These are phyloP conservation scores for Deladenus siricidicola DNA, from an alignment of 2,888 invertebrate species.

Conservation along the genomic window DNA sequence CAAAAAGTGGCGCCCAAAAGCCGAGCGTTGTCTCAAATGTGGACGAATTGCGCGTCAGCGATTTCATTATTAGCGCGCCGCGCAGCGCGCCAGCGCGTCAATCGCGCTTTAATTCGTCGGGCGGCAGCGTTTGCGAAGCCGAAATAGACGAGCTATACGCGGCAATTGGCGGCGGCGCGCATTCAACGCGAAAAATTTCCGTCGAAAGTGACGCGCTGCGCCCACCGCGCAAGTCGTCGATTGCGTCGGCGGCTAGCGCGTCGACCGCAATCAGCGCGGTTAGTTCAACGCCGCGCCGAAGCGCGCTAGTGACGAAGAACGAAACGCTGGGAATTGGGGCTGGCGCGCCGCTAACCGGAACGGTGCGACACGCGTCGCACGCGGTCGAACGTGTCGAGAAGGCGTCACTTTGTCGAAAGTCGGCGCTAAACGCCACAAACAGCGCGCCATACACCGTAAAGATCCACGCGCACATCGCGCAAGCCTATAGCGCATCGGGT, in stretches of 20 bases:
- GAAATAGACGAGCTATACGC: neutral
- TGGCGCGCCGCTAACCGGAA: neutral
- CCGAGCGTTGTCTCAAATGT: constrained; percentile 2
- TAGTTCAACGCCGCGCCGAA: constrained; percentile 8
- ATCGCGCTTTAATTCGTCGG: too few species aligned
- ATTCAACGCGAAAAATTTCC: neutral
- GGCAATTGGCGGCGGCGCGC: neutral
- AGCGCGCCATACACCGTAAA: too few species aligned
- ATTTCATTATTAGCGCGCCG: neutral
- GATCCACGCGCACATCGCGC: neutral
- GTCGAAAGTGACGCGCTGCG: neutral
- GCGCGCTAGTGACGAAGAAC: neutral
- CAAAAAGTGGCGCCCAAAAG: neutral
- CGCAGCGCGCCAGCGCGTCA: neutral
- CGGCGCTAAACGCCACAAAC: neutral
- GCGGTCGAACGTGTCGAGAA: neutral
- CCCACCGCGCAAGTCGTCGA: neutral
- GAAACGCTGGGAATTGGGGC: neutral
- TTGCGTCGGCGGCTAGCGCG: neutral
- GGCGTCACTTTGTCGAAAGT: neutral
- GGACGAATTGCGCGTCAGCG: constrained; percentile 2
- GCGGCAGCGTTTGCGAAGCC: neutral
- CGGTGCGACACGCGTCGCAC: neutral
- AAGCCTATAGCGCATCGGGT: neutral
- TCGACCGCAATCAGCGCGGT: constrained; percentile 4